Base-by-base conservation (phyloP, 2,888 invertebrate species). In the Epinotia nisella region DNA sequence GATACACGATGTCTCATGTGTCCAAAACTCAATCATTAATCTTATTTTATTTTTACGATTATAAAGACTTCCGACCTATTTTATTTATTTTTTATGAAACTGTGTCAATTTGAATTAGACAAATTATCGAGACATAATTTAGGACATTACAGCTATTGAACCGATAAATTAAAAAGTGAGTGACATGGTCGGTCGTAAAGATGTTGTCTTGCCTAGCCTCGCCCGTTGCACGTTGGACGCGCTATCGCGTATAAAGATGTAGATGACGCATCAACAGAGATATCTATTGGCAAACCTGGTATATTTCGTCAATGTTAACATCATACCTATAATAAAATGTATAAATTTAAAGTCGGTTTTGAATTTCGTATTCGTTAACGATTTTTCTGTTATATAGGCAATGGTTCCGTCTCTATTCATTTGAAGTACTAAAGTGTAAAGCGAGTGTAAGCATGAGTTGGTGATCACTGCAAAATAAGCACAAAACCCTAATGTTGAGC, bases 201-300 rank as follows among this genome's bases (percentile, higher is more conserved):
- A 85, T 83, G 81, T 83, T 83, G 86, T 87, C 80, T 24, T 21
- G 55, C 15, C 80, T 24, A 4, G 55, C 21, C 19, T 56, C 56
- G 29, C 13, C 24, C 49, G 49, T 29, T 29, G 29, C 29, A 0
- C 81, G 81, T 81, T 82, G 79, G 87, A 83, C 82, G 84, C 80
- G 80, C 41, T 56, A 17, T 11, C 64, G 73, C 19, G 41, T 86
- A 85, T 84, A 85, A 81, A 82, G 72, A 61, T 21, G 60, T 81
- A 82, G 83, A 84, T 91, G 91, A 91, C 90, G 87, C 88, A 90
- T 81, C 85, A 83, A 88, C 87, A 80, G 77, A 90, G 89, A 90
- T 89, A 86, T 78, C 82, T 82, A 80, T 81, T 84, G 82, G 84
- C 84, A 80, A 79, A 81, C 76, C 76, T 76, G 64, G 73, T 72